Evolutionary conservation across 35 echinoderm and acorn worm genomes (phyloP), one percentile per base, ranked within the genome.

Genomic region (Apostichopus californicus): DNA sequence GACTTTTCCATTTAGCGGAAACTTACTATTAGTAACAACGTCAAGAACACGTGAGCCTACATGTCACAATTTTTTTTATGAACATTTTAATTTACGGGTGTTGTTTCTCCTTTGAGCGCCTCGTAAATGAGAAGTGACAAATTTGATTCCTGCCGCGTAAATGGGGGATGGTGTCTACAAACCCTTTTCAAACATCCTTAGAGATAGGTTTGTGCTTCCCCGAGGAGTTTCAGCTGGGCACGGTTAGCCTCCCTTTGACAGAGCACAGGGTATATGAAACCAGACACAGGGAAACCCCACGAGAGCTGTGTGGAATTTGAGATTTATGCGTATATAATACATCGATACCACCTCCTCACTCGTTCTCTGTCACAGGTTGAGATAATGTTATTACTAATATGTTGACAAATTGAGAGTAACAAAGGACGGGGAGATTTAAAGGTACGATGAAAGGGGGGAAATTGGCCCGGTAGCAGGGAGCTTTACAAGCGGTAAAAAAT

Each of bases 101-200:
- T 85, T 85, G 12, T 58, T 56, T 85, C 52, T 85, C 81, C 57
- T 85, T 85, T 58, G 55, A 85, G 55, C 81, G 54, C 9, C 57
- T 85, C 18, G 24, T 22, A 85, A 85, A 85, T 85, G 5, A 85
- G 10, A 85, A 85, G 81, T 58, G 81, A 85, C 81, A 85, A 85
- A 85, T 85, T 85, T 85, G 81, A 20, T 85, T 85, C 81, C 81
- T 21, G 81, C 55, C 15, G 81, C 55, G 81, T 85, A 58, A 85
- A 85, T 85, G 56, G 57, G 54, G 57, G 80, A 59, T 18, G 17
- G 71, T 75, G 71, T 7, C 71, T 85, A 17, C 1, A 22, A 58
- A 85, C 52, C 58, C 81, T 85, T 85, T 59, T 58, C 57, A 59
- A 46, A 54, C 54, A 58, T 21, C 17, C 9, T 60, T 3, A 85